Evolutionary conservation across 2,888 invertebrate species (phyloP), one percentile per base, ranked within the genome.

Genomic region (Marronus borbonicus): DNA sequence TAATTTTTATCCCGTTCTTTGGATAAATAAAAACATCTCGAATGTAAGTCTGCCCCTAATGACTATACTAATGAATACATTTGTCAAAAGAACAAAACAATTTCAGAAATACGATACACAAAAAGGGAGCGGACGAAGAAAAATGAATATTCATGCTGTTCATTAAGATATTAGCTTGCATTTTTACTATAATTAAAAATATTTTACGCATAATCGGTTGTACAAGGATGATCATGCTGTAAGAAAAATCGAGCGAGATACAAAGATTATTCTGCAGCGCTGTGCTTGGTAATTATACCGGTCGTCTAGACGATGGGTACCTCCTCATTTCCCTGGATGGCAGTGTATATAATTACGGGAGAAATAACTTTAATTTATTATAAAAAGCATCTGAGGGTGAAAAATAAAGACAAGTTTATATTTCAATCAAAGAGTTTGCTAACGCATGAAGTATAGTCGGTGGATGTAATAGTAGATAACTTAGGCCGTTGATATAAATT

Each of bases 111-210:
- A 52, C 24, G 50, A 52, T 28, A 52, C 36, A 69, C 52, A 69
- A 69, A 5, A 5, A 69, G 52, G 69, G 20, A 52, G 69, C 69
- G 69, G 14, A 28, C 49, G 24, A 64, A 28, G 62, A 75, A 20
- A 75, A 75, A 44, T 75, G 75, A 75, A 62, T 60, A 62, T 75
- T 75, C 75, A 75, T 75, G 28, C n/a, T 50, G 50, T 75, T 62
- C 75, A 75, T 75, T 65, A 75, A 75, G 49, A 65, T 44, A 75
- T 75, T 75, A 75, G n/a, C 62, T 62, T 75, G 75, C 75, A 75
- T 62, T 75, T 64, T 75, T 49, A 36, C 62, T 50, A 64, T 75
- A 64, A 75, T 75, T 75, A 75, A 75, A 75, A 64, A 75, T 75
- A 75, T 75, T 75, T 64, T 64, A 75, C 75, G 60, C 62, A 75